Evolutionary conservation across 1,140 invertebrate genomes (phyloP).

Genomic region (Pollicipes pollicipes): DNA sequence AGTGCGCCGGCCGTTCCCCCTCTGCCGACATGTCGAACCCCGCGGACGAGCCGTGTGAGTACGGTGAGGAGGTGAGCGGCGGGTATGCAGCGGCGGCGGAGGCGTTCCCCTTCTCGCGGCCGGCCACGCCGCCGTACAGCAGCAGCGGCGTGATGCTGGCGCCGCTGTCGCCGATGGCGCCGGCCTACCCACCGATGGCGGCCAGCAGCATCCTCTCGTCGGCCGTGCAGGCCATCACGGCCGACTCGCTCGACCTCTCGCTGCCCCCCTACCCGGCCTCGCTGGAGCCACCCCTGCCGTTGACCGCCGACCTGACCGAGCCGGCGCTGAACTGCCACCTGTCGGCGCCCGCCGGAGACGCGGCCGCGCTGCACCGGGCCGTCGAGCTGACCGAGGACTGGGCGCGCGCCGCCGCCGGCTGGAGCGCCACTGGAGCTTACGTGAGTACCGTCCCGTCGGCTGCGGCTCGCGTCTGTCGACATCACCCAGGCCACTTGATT

Average conservation of each 20-base stretch:
- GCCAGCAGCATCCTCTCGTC: neutral
- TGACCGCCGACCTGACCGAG: neutral
- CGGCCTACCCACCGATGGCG: neutral
- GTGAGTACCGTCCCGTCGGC: slow-evolving; percentile 1
- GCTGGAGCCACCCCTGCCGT: neutral
- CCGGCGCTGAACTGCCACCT: neutral
- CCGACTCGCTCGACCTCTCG: neutral
- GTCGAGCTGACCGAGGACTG: neutral
- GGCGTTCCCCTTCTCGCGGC: neutral
- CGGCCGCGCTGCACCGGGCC: too few relatives aligned
- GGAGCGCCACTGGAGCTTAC: neutral
- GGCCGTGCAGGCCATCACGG: neutral
- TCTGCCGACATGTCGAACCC: neutral
- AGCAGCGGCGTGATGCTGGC: neutral
- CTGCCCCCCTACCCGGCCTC: neutral
- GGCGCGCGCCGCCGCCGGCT: neutral
- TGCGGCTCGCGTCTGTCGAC: too few relatives aligned
- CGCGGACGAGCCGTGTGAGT: neutral
- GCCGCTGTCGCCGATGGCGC: neutral
- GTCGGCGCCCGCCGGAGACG: neutral
- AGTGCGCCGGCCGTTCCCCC: neutral
- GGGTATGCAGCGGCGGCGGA: neutral
- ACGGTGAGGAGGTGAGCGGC: neutral
- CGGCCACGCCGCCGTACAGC: neutral
- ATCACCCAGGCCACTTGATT: too few relatives aligned